A percentile compares a stretch with the other conserved stretches of the same genome.
Evolutionary conservation across 2,797 vertebrate species (phyloP).

Genomic region (Siniperca scherzeri): DNA sequence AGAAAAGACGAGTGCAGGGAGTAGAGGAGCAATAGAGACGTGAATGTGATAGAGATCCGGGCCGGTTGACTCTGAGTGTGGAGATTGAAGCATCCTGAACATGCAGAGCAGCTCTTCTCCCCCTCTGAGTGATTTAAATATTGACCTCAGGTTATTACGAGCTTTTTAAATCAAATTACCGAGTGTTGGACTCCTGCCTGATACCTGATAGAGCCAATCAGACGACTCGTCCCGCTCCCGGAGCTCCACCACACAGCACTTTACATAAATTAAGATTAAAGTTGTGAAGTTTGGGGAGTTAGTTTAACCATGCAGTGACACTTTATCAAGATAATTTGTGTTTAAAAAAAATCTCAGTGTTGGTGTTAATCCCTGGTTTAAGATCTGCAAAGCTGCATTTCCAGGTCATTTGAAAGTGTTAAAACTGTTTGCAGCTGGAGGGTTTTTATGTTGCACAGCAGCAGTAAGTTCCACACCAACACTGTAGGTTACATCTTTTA

Average conservation of each 20-base stretch:
- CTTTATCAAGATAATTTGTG: constrained; percentile 61
- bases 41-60: constrained; percentile 39
- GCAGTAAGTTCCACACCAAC: constrained; percentile 33
- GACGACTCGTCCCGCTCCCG: constrained; percentile 64
- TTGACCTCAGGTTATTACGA: constrained; percentile 82
- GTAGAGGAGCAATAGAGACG: background rate
- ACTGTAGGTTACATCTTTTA: constrained; percentile 10
- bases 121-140: constrained; percentile 74
- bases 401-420: constrained; percentile 56
- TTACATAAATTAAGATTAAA: constrained; percentile 83
- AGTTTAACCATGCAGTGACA: constrained; percentile 49
- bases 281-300: constrained; percentile 66
- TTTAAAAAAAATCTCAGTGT: constrained; percentile 30
- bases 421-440: constrained; percentile 48
- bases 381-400: constrained; percentile 64
- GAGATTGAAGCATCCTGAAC: constrained; percentile 65
- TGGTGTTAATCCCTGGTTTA: constrained; percentile 66
- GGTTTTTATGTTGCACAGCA: constrained; percentile 35
- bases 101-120: constrained; percentile 69
- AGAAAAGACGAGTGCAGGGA: background rate
- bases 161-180: constrained; percentile 83
- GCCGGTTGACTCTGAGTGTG: constrained; percentile 32
- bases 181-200: constrained; percentile 75
- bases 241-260: constrained; percentile 70
- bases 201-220: constrained; percentile 76